These are phyloP conservation scores for Ciconia nigra DNA, from an alignment of 2,797 vertebrate species.

Conservation along the genomic window DNA sequence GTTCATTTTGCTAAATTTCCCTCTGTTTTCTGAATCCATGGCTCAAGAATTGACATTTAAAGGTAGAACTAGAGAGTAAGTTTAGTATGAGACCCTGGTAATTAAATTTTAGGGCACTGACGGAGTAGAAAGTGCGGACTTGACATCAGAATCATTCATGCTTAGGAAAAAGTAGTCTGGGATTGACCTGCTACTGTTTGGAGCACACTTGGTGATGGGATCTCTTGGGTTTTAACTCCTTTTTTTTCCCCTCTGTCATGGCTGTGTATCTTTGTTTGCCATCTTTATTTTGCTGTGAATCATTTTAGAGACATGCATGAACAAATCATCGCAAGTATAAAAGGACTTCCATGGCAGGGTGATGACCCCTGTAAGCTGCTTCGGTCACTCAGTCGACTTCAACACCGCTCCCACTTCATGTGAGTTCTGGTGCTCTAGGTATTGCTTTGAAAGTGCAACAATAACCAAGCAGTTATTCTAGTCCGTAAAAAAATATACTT, in stretches of 20 bases:
- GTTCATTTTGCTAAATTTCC: not conserved
- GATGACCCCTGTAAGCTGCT: constrained; percentile 93
- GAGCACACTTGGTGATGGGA: constrained; percentile 2
- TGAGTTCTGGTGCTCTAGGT: constrained; percentile 80
- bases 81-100: not conserved
- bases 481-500: not conserved
- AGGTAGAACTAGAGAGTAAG: not conserved
- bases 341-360: constrained; percentile 94
- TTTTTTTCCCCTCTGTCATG: constrained; percentile 28
- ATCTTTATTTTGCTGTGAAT: constrained; percentile 31
- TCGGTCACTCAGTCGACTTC: constrained; percentile 89
- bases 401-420: constrained; percentile 87
- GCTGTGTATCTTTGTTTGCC: constrained; percentile 41
- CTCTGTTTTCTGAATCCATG: not conserved
- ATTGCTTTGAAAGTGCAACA: constrained; percentile 38
- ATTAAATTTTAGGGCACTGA: not conserved
- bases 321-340: constrained; percentile 96
- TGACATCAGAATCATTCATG: not conserved
- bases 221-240: constrained; percentile 37
- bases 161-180: constrained; percentile 35
- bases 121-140: not conserved
- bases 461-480: not conserved
- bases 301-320: constrained; percentile 92
- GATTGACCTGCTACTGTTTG: not conserved
- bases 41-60: not conserved